Conservation (phyloP, 2,113 vertebrate species). For the Phocoena phocoena region DNA sequence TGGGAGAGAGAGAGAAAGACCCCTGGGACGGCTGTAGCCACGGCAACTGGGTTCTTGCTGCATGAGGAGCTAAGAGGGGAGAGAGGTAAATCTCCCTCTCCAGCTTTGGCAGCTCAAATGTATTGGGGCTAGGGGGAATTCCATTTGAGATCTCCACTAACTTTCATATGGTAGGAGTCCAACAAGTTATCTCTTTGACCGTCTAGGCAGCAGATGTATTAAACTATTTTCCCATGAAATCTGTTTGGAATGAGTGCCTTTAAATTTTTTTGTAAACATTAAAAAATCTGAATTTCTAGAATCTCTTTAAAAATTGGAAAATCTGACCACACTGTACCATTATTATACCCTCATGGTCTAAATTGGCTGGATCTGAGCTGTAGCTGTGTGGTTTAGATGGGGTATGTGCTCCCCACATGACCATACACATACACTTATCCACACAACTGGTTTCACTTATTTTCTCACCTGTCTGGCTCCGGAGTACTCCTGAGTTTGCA, state of each 20-base stretch:
- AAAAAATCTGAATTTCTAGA: background rate
- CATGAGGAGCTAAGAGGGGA: background rate
- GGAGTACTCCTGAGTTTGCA: background rate
- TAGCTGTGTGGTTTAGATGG: background rate
- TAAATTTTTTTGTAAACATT: background rate
- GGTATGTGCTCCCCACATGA: background rate
- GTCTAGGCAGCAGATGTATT: slow-evolving; percentile 22
- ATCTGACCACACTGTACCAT: background rate
- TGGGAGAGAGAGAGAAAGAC: background rate
- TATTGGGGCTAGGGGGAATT: slow-evolving; percentile 14
- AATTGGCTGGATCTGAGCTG: background rate
- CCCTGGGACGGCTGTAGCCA: accelerated
- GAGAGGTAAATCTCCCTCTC: background rate
- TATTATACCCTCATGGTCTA: background rate
- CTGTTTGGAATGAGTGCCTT: background rate
- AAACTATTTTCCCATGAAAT: background rate
- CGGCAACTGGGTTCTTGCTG: background rate
- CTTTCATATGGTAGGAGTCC: slow-evolving; percentile 16
- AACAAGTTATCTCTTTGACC: background rate
- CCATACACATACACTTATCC: too few species aligned
- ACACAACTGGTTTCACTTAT: background rate
- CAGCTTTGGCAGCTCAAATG: background rate
- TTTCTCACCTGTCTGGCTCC: background rate
- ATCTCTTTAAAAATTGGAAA: background rate
- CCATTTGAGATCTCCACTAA: background rate